phyloP scores from a whole-genome alignment of 2,797 vertebrate species.

The Euphonia xanthogaster region DNA sequence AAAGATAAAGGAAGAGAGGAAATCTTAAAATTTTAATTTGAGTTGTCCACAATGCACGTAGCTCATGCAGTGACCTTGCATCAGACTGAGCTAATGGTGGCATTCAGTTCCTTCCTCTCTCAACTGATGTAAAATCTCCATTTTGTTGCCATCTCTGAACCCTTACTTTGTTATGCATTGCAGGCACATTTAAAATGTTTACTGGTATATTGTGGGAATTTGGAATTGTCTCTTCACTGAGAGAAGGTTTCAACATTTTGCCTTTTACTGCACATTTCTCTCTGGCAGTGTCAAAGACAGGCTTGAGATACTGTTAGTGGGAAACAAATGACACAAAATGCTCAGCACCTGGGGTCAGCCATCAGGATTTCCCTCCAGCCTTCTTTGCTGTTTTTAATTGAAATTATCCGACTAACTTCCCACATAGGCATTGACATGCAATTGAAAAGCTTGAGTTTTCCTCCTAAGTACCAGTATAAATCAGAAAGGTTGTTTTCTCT shows the following conservation, averaged over 20 bases:
- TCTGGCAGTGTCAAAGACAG: not conserved
- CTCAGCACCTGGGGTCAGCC: not conserved
- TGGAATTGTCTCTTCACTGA: not conserved
- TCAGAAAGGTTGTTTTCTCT: not conserved
- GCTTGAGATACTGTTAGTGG: not conserved
- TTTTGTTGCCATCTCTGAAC: not conserved
- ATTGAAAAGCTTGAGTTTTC: not conserved
- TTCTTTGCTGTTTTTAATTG: not conserved
- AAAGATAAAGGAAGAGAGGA: not conserved
- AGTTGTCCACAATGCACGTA: fast-evolving
- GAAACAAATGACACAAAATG: not conserved
- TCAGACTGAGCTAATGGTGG: not conserved
- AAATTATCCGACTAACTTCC: not conserved
- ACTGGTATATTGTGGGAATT: not conserved
- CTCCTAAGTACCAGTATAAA: not conserved
- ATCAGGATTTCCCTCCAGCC: not conserved
- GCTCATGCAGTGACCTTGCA: not conserved
- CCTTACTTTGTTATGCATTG: not conserved
- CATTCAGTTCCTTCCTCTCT: not conserved
- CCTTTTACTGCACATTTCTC: not conserved
- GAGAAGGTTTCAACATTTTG: not conserved
- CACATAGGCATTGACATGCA: fast-evolving
- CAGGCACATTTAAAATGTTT: not conserved
- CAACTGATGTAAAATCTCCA: not conserved
- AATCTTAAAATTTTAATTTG: not conserved